Evolutionary conservation across 2,888 invertebrate genomes (phyloP).

Genomic region (Imbricaverruca yamaguchii): DNA sequence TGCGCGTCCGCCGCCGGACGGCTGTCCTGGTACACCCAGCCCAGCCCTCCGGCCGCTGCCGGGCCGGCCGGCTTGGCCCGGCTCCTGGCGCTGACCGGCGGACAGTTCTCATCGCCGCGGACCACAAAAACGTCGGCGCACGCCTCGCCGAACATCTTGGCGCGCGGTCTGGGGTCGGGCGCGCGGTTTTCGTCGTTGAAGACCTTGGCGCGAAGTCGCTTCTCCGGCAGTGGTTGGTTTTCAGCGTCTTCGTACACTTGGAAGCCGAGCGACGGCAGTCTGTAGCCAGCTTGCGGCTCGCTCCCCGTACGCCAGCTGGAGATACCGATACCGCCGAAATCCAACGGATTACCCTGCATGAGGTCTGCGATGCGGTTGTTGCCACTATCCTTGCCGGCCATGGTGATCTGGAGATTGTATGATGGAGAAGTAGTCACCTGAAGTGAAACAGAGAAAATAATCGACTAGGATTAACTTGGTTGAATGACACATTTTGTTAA

Average conservation of each 20-base stretch:
- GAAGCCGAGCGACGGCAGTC: neutral
- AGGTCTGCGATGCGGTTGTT: neutral
- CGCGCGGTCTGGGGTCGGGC: neutral
- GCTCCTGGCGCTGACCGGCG: neutral
- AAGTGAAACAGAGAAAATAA: neutral
- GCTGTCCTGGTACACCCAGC: no score
- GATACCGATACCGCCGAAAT: neutral
- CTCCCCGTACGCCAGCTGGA: neutral
- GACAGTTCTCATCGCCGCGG: neutral
- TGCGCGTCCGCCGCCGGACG: no score
- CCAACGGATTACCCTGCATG: neutral
- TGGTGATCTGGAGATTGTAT: neutral
- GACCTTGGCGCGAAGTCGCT: neutral
- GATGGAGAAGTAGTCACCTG: neutral
- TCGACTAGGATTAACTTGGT: no score
- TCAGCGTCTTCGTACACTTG: neutral
- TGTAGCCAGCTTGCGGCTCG: neutral
- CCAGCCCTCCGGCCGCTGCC: no score
- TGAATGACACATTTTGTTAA: no score
- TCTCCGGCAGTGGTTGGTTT: neutral
- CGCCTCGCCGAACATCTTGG: neutral
- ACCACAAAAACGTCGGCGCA: neutral
- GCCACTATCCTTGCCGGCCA: conserved; percentile 3
- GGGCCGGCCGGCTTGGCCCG: neutral
- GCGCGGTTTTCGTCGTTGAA: conserved; percentile 4